Percentiles rank a stretch among this genome's conserved stretches.
Conservation (phyloP, 1,140 invertebrate species). For the Drosophila truncata region DNA sequence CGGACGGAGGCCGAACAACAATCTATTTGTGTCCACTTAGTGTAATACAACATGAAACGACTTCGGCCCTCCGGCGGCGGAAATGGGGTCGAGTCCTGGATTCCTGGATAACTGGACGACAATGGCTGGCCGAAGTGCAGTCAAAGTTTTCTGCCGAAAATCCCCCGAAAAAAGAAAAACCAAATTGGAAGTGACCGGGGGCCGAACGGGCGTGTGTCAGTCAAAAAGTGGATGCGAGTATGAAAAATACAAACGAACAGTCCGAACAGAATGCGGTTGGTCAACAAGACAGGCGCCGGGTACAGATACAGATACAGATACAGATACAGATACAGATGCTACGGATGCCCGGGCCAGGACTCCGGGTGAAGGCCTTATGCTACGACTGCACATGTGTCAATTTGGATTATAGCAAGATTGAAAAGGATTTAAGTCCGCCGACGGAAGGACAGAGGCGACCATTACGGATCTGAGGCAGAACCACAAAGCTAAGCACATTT, state of each 20-base stretch:
- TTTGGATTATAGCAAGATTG: slow-evolving; percentile 78
- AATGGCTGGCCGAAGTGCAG: slow-evolving; percentile 35
- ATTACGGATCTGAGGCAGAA: slow-evolving; percentile 19
- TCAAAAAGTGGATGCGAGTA: slow-evolving; percentile 59
- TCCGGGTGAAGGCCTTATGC: slow-evolving; percentile 45
- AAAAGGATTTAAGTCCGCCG: slow-evolving; percentile 62
- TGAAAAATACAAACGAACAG: slow-evolving; percentile 82
- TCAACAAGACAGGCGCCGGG: slow-evolving; percentile 67
- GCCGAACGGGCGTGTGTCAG: slow-evolving; percentile 49
- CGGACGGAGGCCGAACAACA: slow-evolving; percentile 47
- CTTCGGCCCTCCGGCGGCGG: slow-evolving; percentile 25
- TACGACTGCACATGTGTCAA: slow-evolving; percentile 66
- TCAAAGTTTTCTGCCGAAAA: slow-evolving; percentile 59
- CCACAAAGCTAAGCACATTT: slow-evolving; percentile 63
- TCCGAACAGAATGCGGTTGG: slow-evolving; percentile 67
- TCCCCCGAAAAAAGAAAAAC: slow-evolving; percentile 70
- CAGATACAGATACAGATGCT: slow-evolving; percentile 20
- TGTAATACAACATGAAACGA: slow-evolving; percentile 68
- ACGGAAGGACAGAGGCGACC: slow-evolving; percentile 18
- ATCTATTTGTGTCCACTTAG: slow-evolving; percentile 84
- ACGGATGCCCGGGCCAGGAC: slow-evolving; percentile 34
- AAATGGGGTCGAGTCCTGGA: slow-evolving; percentile 43
- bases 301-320: slow-evolving; percentile 9
- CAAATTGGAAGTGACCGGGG: slow-evolving; percentile 77
- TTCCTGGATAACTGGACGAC: slow-evolving; percentile 14